Base-by-base conservation (phyloP, 2,888 invertebrate species). In the Pycnomerus fuliginosus region DNA sequence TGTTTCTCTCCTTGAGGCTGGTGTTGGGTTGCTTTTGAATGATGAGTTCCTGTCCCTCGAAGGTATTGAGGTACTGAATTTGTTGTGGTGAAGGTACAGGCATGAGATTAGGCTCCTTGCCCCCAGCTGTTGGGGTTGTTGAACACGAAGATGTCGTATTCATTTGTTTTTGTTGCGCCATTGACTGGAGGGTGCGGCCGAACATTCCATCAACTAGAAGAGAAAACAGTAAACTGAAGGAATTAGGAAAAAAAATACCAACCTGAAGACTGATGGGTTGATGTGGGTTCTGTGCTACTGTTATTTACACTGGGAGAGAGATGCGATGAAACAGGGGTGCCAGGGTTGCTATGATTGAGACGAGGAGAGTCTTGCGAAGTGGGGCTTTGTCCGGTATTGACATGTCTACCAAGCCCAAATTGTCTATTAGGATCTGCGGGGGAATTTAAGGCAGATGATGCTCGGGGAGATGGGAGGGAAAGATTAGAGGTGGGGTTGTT, bases 21-120 rank as follows among this genome's bases (percentile, higher is more conserved):
- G 90, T 90, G 70, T 95, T 95, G 32, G 93, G 90, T 74, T 95
- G 94, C 72, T 94, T 94, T 70, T 94, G 94, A 75, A 95, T 95
- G 60, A 93, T 94, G 67, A 95, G 76, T 75, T 95, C 95, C 79
- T 95, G 94, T 51, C 93, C 93, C 79, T 95, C 94, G 72, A 95
- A 94, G 61, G 92, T 88, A 78, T 91, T 93, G 67, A 94, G 83
- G 78, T 94, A 95, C 60, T 91, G 92, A 69, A 95, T 93, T 80
- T 93, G 94, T 75, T 94, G 93, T 43, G 95, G 95, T 53, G 94
- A 94, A 55, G 95, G 94, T 62, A 95, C 94, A 52, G 94, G 94
- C 88, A 94, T 90, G 67, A 94, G 78, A 73, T 92, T 93, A 37
- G 90, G 88, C 73, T 90, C 90, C 76, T 90, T 89, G 16, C 22